Percentiles rank a stretch among this genome's conserved stretches.
Conservation (phyloP, 2,888 invertebrate species). For the Belgica antarctica region DNA sequence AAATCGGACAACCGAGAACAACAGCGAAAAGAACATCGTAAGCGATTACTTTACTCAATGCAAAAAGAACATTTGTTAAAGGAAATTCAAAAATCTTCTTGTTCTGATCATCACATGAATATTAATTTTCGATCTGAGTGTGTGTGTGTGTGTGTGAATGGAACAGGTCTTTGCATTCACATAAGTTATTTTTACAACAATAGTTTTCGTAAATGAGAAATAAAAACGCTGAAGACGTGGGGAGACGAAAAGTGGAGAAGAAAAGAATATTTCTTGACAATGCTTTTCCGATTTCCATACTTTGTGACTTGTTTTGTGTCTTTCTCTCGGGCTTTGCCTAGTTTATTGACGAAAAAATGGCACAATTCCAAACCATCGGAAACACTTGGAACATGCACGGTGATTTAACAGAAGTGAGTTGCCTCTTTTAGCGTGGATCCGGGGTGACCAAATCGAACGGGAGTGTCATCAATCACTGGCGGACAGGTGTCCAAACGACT, state of each 20-base stretch:
- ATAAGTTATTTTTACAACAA: slow-evolving; percentile 26
- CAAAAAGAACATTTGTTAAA: slow-evolving; percentile 24
- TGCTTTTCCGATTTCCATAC: slow-evolving; percentile 23
- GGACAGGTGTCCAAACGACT: no score
- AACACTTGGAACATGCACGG: not conserved
- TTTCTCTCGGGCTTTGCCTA: not conserved
- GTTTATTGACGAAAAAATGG: slow-evolving; percentile 21
- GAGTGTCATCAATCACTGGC: not conserved
- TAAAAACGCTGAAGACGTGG: not conserved
- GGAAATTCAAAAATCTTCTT: slow-evolving; percentile 43
- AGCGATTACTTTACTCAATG: slow-evolving; percentile 19
- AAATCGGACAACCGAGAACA: slow-evolving; percentile 8
- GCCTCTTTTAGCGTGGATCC: slow-evolving; percentile 1
- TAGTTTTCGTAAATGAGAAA: slow-evolving; percentile 3
- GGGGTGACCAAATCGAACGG: not conserved
- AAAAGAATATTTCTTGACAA: not conserved
- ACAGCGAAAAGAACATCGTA: slow-evolving; percentile 19
- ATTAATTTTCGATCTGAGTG: slow-evolving; percentile 24
- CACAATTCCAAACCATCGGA: not conserved
- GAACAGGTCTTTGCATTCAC: slow-evolving; percentile 23
- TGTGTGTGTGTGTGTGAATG: not conserved
- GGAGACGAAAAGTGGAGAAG: not conserved
- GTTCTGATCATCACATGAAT: slow-evolving; percentile 41
- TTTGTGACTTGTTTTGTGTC: not conserved
- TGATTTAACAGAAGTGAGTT: slow-evolving; percentile 9